These are phyloP conservation scores for Andrena bucephala DNA, from an alignment of 2,888 invertebrate genomes.

Conservation along the genomic window DNA sequence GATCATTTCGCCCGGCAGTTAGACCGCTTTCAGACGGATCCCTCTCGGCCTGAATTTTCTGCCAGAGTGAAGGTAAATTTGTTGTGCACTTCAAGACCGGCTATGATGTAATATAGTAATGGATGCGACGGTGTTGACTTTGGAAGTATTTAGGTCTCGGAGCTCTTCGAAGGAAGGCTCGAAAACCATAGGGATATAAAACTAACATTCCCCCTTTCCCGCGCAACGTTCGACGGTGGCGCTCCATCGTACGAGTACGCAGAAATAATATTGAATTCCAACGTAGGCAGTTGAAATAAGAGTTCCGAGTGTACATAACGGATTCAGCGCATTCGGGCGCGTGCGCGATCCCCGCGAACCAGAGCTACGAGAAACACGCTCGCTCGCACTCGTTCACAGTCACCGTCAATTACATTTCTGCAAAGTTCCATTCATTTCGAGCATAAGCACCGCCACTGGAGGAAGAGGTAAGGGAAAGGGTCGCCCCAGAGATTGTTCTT, in stretches of 20 bases:
- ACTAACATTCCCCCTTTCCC: slow-evolving; percentile 32
- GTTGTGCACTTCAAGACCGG: slow-evolving; percentile 62
- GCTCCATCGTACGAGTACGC: slow-evolving; percentile 3
- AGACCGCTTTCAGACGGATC: slow-evolving; percentile 23
- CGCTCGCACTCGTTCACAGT: slow-evolving; percentile 12
- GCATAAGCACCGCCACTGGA: slow-evolving; percentile 32
- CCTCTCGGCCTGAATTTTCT: slow-evolving; percentile 45
- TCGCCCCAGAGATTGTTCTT: slow-evolving; percentile 27
- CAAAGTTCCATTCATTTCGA: slow-evolving; percentile 50
- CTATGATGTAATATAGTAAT: slow-evolving; percentile 68
- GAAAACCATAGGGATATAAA: slow-evolving; percentile 29
- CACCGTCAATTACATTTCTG: slow-evolving; percentile 51
- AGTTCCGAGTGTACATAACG: background rate
- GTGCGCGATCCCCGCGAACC: background rate
- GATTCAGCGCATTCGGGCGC: background rate
- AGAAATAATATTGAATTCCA: slow-evolving; percentile 15
- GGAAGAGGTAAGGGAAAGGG: background rate
- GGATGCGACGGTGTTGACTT: slow-evolving; percentile 60
- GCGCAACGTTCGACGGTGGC: background rate
- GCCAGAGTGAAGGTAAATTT: slow-evolving; percentile 63
- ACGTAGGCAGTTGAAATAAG: background rate
- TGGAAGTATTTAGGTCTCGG: slow-evolving; percentile 43
- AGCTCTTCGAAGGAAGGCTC: slow-evolving; percentile 30
- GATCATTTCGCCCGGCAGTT: slow-evolving; percentile 9
- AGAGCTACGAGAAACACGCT: background rate